A percentile compares a stretch with the other conserved stretches of the same genome.
Evolutionary conservation across 2,888 invertebrate genomes (phyloP).

Genomic region (Sphaeridia pumilis): DNA sequence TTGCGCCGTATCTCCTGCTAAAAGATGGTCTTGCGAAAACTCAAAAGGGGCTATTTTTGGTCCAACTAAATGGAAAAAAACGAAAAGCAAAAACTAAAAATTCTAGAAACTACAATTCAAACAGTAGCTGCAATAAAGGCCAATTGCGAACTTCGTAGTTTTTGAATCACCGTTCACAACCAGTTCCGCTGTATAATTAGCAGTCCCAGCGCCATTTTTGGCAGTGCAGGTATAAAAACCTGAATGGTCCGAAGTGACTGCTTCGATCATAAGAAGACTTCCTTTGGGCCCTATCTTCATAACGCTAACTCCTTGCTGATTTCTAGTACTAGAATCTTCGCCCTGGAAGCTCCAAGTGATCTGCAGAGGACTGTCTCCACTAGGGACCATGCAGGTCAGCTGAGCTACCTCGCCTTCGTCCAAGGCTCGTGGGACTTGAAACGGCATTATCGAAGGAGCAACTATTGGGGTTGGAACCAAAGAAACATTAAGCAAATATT

Average conservation of each 20-base stretch:
- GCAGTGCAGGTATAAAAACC: constrained; percentile 42
- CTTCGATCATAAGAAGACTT: constrained; percentile 48
- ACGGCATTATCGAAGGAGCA: constrained; percentile 37
- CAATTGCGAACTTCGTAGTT: background rate
- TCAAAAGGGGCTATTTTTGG: background rate
- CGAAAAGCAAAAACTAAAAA: background rate
- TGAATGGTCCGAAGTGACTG: constrained; percentile 36
- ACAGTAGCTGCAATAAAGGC: background rate
- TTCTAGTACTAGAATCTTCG: constrained; percentile 16
- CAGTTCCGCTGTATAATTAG: constrained; percentile 37
- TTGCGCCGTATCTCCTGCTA: constrained; percentile 27
- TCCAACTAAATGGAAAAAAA: background rate
- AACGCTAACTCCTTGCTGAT: constrained; percentile 31
- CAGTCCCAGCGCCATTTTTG: constrained; percentile 36
- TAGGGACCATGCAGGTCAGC: constrained; percentile 37
- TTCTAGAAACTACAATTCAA: background rate
- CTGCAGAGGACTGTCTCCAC: constrained; percentile 37
- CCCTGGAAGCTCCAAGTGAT: constrained; percentile 30
- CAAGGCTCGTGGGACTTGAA: constrained; percentile 20
- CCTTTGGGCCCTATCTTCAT: constrained; percentile 49
- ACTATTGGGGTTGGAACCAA: too few species aligned
- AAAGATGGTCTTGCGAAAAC: too few species aligned
- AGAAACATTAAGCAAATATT: too few species aligned
- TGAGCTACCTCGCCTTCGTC: constrained; percentile 24
- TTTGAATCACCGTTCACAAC: constrained; percentile 28